Evolutionary conservation across 30 jellyfish, hydroid and myxozoan genomes (phyloP), one percentile per base, ranked within the genome.

Genomic region (Hydractinia symbiolongicarpus): DNA sequence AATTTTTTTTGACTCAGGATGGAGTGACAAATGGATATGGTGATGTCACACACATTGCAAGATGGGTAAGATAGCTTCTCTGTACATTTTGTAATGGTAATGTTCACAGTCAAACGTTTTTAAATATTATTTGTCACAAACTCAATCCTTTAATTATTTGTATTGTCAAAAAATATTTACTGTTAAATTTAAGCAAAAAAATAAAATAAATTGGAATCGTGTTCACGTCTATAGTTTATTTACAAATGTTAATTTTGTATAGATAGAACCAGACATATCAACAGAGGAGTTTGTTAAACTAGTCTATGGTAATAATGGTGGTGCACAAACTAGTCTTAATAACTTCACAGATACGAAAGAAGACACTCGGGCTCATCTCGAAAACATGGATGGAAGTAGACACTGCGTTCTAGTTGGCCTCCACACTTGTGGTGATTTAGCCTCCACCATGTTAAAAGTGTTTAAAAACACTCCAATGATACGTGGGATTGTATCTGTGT

Each of bases 371-470:
- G 44, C 44, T 30, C 44, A 30, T 30, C 9, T 61, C 7, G 72
- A 67, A n/a, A 60, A 62, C 60, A 78, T 19, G 69, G 40, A 50
- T 19, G 40, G 53, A 11, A 51, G 21, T 53, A 78, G 82, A 6
- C 53, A 72, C 8, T 84, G 86, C 68, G 86, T 84, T 20, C 71
- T 89, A 0, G 83, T 89, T 67, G 97, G 97, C 9, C 88, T 89
- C 53, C 97, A 89, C 81, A 84, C 97, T 10, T 89, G 97, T 44
- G 97, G 97, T 14, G 95, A 89, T 70, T 73, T 89, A 17, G 95
- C 95, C 5, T 79, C 97, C 13, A 89, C 97, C 15, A 74, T 89
- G 83, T 54, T 89, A 21, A 91, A 90, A 21, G 85, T 88, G 10
- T 89, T 89, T 73, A 79, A 52, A 21, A 49, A 76, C 5, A 85